These are phyloP conservation scores for Scomber japonicus DNA, from an alignment of 2,113 vertebrate genomes.

Conservation along the genomic window DNA sequence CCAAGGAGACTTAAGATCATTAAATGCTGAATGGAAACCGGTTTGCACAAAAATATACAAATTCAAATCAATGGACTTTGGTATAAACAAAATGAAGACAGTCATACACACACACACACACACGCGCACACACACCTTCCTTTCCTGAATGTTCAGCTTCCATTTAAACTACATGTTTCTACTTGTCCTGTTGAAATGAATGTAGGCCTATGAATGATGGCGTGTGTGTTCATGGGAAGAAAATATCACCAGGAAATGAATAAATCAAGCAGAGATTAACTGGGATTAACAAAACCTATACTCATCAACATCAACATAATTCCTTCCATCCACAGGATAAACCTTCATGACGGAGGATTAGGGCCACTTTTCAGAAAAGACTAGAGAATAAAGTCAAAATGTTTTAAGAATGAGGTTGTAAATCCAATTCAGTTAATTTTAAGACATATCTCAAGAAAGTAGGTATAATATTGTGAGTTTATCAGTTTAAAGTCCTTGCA, in stretches of 20 bases:
- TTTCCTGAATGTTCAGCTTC: conserved; percentile 47
- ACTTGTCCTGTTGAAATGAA: conserved; percentile 37
- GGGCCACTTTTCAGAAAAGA: not conserved
- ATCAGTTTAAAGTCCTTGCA: not conserved
- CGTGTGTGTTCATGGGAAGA: conserved; percentile 35
- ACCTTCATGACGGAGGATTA: not conserved
- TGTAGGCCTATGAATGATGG: conserved; percentile 49
- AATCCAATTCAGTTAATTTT: not conserved
- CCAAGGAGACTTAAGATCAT: conserved; percentile 30
- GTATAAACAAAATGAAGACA: conserved; percentile 78
- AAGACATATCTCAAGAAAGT: not conserved
- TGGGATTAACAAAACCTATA: not conserved
- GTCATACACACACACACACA: conserved; percentile 32
- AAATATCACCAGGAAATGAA: conserved; percentile 27
- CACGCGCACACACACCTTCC: not conserved
- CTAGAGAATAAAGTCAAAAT: not conserved
- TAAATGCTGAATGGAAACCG: conserved; percentile 62
- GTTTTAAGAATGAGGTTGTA: not conserved
- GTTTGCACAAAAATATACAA: conserved; percentile 60
- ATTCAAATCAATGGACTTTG: conserved; percentile 81
- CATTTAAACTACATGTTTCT: conserved; percentile 42
- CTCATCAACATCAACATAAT: not conserved
- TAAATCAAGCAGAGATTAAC: conserved; percentile 5
- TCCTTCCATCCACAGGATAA: not conserved
- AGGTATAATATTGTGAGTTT: no score